phyloP scores from a whole-genome alignment of 2,797 vertebrate species.

The Telmatherina bonti region DNA sequence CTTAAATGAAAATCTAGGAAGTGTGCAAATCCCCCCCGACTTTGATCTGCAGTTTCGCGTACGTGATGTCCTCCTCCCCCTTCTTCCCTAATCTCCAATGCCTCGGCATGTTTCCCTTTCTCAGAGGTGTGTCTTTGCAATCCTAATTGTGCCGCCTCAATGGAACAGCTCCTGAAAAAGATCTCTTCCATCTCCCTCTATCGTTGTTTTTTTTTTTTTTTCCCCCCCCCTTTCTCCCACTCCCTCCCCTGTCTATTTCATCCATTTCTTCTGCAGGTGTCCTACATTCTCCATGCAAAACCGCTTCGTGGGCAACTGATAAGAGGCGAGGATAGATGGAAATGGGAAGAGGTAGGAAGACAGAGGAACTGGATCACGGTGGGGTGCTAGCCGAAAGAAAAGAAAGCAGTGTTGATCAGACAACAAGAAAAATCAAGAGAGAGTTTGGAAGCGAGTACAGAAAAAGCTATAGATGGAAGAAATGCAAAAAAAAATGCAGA shows the following conservation, averaged over 20 bases:
- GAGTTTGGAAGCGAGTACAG: slow-evolving; percentile 5
- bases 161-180: slow-evolving; percentile 46
- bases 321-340: slow-evolving; percentile 45
- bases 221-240: background rate
- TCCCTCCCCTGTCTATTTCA: slow-evolving; percentile 26
- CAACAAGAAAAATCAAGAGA: slow-evolving; percentile 28
- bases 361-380: slow-evolving; percentile 46
- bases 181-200: slow-evolving; percentile 32
- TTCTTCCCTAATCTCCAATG: slow-evolving; percentile 65
- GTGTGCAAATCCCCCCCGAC: slow-evolving; percentile 71
- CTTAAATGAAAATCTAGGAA: slow-evolving; percentile 72
- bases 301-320: slow-evolving; percentile 47
- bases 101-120: slow-evolving; percentile 67
- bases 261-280: slow-evolving; percentile 54
- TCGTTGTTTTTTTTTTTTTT: too few relatives aligned
- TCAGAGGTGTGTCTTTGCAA: slow-evolving; percentile 63
- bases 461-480: slow-evolving; percentile 15
- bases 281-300: slow-evolving; percentile 59
- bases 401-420: slow-evolving; percentile 50
- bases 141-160: slow-evolving; percentile 64
- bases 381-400: slow-evolving; percentile 51
- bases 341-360: slow-evolving; percentile 50
- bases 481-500: slow-evolving; percentile 1
- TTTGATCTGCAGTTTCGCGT: slow-evolving; percentile 71
- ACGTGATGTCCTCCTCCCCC: slow-evolving; percentile 66